These are phyloP conservation scores for Hystrix cristata DNA, from an alignment of 2,113 vertebrate genomes.

Conservation along the genomic window DNA sequence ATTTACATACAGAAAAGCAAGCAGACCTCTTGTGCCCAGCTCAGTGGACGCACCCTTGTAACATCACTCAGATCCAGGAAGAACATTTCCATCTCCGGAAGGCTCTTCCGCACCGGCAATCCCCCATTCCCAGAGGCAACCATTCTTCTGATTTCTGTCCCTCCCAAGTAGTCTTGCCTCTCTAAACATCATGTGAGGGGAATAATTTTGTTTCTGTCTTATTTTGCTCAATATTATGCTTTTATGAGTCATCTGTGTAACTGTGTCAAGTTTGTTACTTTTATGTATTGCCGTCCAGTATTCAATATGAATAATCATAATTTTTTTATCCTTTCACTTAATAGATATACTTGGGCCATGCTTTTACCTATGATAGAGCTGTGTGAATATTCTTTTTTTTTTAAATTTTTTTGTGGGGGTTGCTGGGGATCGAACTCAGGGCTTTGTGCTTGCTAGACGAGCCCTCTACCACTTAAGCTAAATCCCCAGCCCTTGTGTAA, in stretches of 20 bases:
- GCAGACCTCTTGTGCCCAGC: neutral
- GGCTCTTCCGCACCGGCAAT: neutral
- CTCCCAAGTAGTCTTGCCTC: neutral
- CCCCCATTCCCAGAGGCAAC: neutral
- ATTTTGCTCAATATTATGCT: slow-evolving; percentile 5
- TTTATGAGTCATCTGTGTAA: neutral
- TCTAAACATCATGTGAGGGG: neutral
- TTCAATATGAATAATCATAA: neutral
- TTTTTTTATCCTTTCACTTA: neutral
- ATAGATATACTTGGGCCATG: neutral
- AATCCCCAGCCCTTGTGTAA: neutral
- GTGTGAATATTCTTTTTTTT: neutral
- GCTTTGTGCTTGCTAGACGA: too few species aligned
- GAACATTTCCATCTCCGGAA: neutral
- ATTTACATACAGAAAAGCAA: slow-evolving; percentile 36
- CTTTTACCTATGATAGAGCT: slow-evolving; percentile 29
- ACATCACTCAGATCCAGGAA: neutral
- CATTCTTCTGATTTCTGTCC: neutral
- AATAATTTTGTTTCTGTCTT: neutral
- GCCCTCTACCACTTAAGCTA: too few species aligned
- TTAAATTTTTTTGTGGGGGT: too few species aligned
- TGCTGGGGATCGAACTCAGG: too few species aligned
- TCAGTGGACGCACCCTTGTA: neutral
- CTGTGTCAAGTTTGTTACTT: neutral
- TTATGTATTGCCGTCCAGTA: neutral